A percentile compares a stretch with the other conserved stretches of the same genome.
Evolutionary conservation across 1,140 invertebrate species (phyloP).

Genomic region (Cephus cinctus): DNA sequence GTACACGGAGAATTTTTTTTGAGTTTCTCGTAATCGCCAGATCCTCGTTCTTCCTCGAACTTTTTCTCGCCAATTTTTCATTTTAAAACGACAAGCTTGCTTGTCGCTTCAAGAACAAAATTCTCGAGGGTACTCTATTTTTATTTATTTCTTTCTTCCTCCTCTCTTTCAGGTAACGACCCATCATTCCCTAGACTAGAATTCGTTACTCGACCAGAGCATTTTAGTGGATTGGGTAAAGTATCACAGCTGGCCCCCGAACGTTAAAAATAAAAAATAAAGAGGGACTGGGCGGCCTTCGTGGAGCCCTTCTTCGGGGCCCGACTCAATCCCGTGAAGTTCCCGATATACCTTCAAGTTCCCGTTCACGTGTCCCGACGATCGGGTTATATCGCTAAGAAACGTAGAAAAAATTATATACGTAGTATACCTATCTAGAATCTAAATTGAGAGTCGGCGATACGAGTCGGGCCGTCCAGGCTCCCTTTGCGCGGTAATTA

Average conservation of each 20-base stretch:
- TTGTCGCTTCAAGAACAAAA: no score
- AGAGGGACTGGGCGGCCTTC: conserved; percentile 9
- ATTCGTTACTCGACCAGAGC: conserved; percentile 32
- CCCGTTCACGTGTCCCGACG: background rate
- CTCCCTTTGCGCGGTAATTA: conserved; percentile 30
- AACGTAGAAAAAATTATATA: conserved; percentile 44
- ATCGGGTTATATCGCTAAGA: conserved; percentile 27
- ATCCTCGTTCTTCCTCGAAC: no score
- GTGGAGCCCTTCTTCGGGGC: conserved; percentile 5
- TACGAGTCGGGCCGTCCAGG: conserved; percentile 30
- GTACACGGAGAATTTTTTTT: no score
- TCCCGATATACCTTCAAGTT: background rate
- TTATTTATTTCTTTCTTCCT: no score
- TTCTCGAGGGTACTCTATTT: no score
- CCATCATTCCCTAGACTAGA: conserved; percentile 36
- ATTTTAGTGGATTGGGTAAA: conserved; percentile 40
- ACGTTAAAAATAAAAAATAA: conserved; percentile 31
- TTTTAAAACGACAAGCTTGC: no score
- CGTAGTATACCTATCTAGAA: conserved; percentile 28
- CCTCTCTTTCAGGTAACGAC: no score
- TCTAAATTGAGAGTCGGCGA: conserved; percentile 10
- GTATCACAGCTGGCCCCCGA: conserved; percentile 52
- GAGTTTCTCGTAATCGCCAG: conserved; percentile 15
- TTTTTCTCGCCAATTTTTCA: no score
- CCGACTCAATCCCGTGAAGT: conserved; percentile 17